phyloP scores from a whole-genome alignment of 2,888 invertebrate genomes.

The Patella ulyssiponensis region DNA sequence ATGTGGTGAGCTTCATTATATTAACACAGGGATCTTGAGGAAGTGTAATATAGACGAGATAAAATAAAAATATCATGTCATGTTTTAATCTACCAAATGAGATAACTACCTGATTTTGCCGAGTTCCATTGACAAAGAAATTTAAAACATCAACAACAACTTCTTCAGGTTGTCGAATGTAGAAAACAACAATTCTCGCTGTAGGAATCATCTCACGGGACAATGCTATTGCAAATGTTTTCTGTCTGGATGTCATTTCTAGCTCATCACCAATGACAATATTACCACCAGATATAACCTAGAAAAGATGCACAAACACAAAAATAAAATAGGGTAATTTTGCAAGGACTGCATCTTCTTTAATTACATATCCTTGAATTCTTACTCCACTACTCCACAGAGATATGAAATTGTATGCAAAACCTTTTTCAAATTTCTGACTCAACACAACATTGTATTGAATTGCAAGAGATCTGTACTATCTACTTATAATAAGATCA shows the following conservation, averaged over 20 bases:
- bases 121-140: conserved; percentile 96
- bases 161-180: conserved; percentile 83
- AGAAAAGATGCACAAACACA: conserved; percentile 26
- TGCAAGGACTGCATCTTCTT: no score
- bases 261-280: conserved; percentile 89
- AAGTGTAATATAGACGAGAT: no score
- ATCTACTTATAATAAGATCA: neutral
- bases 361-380: no score
- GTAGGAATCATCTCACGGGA: conserved; percentile 84
- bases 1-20: no score
- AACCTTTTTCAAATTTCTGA: no score
- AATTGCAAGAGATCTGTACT: no score
- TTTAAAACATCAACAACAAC: conserved; percentile 93
- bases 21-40: no score
- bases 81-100: neutral
- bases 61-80: neutral
- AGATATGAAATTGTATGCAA: no score
- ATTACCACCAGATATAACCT: conserved; percentile 91
- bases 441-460: no score
- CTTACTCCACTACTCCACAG: no score
- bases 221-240: conserved; percentile 75
- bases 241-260: conserved; percentile 77
- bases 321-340: no score
- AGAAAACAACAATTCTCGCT: conserved; percentile 90
- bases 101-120: conserved; percentile 84